Conservation (phyloP, 2,113 vertebrate species). For the Vanacampus margaritifer region DNA sequence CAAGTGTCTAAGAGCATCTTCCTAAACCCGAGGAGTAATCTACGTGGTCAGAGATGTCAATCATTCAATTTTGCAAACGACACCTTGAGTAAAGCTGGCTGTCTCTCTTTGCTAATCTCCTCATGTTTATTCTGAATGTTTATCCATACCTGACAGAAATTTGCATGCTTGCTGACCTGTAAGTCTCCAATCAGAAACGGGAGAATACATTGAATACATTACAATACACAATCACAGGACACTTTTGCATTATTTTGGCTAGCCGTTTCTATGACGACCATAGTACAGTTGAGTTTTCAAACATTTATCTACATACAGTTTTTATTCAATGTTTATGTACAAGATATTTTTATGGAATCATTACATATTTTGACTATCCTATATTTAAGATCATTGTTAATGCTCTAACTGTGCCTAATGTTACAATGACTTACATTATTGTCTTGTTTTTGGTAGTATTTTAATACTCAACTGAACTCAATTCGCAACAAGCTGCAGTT, state of each 20-base stretch:
- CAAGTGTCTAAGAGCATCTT: no score
- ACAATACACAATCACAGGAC: no score
- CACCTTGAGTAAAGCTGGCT: slow-evolving; percentile 46
- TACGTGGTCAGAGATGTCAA: background rate
- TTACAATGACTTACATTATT: background rate
- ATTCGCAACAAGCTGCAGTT: no score
- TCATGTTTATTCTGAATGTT: slow-evolving; percentile 61
- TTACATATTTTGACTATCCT: no score
- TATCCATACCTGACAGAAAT: slow-evolving; percentile 47
- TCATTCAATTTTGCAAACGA: slow-evolving; percentile 33
- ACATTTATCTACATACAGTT: background rate
- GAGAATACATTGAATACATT: no score
- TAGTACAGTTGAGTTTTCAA: background rate
- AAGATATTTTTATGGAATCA: background rate
- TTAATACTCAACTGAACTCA: no score
- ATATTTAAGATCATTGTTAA: no score
- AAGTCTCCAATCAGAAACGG: slow-evolving; percentile 23
- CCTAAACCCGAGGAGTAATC: no score
- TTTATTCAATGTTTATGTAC: background rate
- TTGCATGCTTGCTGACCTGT: slow-evolving; percentile 57
- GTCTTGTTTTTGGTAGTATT: no score
- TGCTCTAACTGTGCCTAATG: background rate
- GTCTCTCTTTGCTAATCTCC: slow-evolving; percentile 45
- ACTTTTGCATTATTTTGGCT: background rate
- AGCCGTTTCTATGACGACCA: background rate